These are phyloP conservation scores for Oreochromis tanganicae DNA, from an alignment of 2,113 vertebrate species.

Conservation along the genomic window DNA sequence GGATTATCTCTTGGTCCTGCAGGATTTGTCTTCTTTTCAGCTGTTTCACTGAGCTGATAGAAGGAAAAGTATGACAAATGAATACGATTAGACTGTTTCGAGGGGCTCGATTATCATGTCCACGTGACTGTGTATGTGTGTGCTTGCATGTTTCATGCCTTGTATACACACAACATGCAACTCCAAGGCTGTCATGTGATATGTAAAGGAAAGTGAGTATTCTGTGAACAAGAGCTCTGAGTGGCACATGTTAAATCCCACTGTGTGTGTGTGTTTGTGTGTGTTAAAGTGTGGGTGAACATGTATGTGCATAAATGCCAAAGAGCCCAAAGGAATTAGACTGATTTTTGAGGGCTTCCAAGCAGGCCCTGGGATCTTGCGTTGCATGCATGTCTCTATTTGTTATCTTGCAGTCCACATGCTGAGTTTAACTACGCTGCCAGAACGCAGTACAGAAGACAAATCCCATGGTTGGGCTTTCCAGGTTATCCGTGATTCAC, in stretches of 20 bases:
- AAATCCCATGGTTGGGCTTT: slow-evolving; percentile 34
- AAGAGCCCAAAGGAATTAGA: slow-evolving; percentile 45
- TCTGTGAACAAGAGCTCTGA: slow-evolving; percentile 39
- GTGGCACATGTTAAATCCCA: slow-evolving; percentile 36
- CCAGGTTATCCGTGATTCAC: slow-evolving; percentile 41
- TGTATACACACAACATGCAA: not conserved
- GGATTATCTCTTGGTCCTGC: slow-evolving; percentile 38
- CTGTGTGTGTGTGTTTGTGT: not conserved
- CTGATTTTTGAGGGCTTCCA: slow-evolving; percentile 46
- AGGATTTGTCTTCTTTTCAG: slow-evolving; percentile 31
- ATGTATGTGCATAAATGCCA: slow-evolving; percentile 37
- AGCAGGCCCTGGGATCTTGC: slow-evolving; percentile 8
- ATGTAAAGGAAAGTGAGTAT: slow-evolving; percentile 21
- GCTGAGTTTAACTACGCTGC: slow-evolving; percentile 33
- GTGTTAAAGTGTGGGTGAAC: not conserved
- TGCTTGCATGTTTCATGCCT: not conserved
- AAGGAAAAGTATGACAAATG: slow-evolving; percentile 22
- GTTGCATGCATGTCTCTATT: slow-evolving; percentile 19
- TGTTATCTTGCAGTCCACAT: slow-evolving; percentile 58
- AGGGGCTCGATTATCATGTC: not conserved
- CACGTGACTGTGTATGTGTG: not conserved
- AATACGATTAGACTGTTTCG: slow-evolving; percentile 21
- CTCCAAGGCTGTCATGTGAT: not conserved
- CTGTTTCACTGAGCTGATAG: slow-evolving; percentile 14
- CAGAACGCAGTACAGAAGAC: slow-evolving; percentile 13